phyloP scores from a whole-genome alignment of 1,140 invertebrate species.

The Aporrectodea caliginosa region DNA sequence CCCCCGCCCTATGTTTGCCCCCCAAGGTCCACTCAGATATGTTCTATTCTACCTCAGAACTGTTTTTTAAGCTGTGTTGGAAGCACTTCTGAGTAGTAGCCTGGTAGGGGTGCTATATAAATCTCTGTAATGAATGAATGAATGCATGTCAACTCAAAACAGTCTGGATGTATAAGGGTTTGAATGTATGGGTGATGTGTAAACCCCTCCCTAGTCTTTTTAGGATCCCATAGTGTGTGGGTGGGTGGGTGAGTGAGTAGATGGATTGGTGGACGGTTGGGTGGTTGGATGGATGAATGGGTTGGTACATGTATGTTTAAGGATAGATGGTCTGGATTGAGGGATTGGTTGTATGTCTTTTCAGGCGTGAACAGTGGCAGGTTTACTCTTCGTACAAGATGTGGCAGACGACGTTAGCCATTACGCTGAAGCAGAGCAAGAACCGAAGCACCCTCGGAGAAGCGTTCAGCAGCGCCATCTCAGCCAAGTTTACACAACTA shows the following conservation, averaged over 20 bases:
- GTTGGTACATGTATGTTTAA: not conserved
- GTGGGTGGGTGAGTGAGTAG: not conserved
- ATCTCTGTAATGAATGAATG: too few species aligned
- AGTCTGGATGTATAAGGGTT: too few species aligned
- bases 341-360: slow-evolving; percentile 37
- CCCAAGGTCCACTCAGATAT: too few species aligned
- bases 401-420: slow-evolving; percentile 83
- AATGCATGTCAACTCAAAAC: too few species aligned
- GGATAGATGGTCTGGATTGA: not conserved
- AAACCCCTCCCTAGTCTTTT: too few species aligned
- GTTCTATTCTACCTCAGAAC: too few species aligned
- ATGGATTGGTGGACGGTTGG: not conserved
- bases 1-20: too few species aligned
- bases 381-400: slow-evolving; percentile 84
- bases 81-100: too few species aligned
- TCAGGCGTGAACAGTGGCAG: slow-evolving; percentile 87
- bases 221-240: not conserved
- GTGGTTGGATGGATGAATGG: not conserved
- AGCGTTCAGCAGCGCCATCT: slow-evolving; percentile 80
- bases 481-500: slow-evolving; percentile 74
- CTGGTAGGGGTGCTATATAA: too few species aligned
- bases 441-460: slow-evolving; percentile 84
- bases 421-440: slow-evolving; percentile 78
- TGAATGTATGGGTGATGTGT: too few species aligned
- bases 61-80: too few species aligned